These are phyloP conservation scores for Ptiloglossa arizonensis DNA, from an alignment of 1,140 invertebrate species.

Conservation along the genomic window DNA sequence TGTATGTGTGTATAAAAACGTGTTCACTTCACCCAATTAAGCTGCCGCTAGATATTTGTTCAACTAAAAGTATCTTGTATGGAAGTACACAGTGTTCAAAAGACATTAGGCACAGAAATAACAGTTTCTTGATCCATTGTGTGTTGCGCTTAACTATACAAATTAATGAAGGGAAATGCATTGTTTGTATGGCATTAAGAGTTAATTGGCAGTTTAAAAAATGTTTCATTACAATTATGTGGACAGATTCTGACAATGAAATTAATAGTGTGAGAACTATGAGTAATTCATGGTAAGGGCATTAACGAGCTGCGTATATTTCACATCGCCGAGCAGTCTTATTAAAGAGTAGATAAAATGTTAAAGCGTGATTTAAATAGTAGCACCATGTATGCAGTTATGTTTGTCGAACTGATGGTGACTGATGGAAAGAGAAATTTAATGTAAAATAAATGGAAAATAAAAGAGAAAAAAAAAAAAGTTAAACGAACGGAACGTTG, in stretches of 20 bases:
- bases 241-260: constrained; percentile 48
- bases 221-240: constrained; percentile 58
- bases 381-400: constrained; percentile 69
- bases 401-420: constrained; percentile 61
- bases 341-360: constrained; percentile 63
- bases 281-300: constrained; percentile 50
- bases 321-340: constrained; percentile 68
- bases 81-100: constrained; percentile 65
- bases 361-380: constrained; percentile 65
- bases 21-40: constrained; percentile 69
- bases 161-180: constrained; percentile 69
- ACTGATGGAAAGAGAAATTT: constrained; percentile 38
- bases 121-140: constrained; percentile 45
- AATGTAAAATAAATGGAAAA: constrained; percentile 6
- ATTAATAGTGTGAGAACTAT: constrained; percentile 50
- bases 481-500: constrained; percentile 68
- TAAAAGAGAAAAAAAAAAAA: constrained; percentile 10
- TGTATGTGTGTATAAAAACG: constrained; percentile 49
- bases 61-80: constrained; percentile 59
- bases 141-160: constrained; percentile 38
- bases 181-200: constrained; percentile 74
- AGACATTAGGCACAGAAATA: constrained; percentile 56
- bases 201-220: constrained; percentile 75
- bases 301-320: constrained; percentile 52
- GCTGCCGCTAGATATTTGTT: constrained; percentile 60